These are phyloP conservation scores for Mormyrus iriodes DNA, from an alignment of 2,113 vertebrate genomes.

Conservation along the genomic window DNA sequence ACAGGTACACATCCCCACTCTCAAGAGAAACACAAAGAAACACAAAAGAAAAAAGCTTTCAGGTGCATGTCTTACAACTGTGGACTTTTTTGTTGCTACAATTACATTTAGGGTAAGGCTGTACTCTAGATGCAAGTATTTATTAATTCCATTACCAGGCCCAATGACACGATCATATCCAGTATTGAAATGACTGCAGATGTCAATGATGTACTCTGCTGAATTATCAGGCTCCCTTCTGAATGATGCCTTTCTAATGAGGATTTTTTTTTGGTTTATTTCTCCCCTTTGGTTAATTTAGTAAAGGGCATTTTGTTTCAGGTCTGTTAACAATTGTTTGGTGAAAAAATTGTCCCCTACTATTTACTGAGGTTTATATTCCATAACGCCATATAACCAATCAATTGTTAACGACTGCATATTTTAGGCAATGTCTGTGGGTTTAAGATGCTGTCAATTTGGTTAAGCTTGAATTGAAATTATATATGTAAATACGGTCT, in stretches of 20 bases:
- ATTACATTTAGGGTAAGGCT: constrained; percentile 25
- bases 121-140: constrained; percentile 43
- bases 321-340: too few species aligned
- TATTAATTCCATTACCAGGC: constrained; percentile 39
- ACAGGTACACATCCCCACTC: not conserved
- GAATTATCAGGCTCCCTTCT: constrained; percentile 54
- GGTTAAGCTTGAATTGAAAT: not conserved
- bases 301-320: not conserved
- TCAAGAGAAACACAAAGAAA: not conserved
- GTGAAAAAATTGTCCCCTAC: not conserved
- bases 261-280: constrained; percentile 1
- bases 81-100: constrained; percentile 36
- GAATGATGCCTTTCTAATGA: constrained; percentile 9
- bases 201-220: constrained; percentile 44
- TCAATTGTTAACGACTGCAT: not conserved
- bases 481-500: not conserved
- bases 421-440: not conserved
- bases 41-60: constrained; percentile 30
- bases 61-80: constrained; percentile 36
- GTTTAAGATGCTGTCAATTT: not conserved
- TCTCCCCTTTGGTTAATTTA: not conserved
- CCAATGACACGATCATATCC: constrained; percentile 36
- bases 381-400: not conserved
- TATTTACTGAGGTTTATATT: not conserved
- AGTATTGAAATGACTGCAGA: constrained; percentile 41